Evolutionary conservation across 2,113 vertebrate genomes (phyloP).

Genomic region (Pogonocichla stellata): DNA sequence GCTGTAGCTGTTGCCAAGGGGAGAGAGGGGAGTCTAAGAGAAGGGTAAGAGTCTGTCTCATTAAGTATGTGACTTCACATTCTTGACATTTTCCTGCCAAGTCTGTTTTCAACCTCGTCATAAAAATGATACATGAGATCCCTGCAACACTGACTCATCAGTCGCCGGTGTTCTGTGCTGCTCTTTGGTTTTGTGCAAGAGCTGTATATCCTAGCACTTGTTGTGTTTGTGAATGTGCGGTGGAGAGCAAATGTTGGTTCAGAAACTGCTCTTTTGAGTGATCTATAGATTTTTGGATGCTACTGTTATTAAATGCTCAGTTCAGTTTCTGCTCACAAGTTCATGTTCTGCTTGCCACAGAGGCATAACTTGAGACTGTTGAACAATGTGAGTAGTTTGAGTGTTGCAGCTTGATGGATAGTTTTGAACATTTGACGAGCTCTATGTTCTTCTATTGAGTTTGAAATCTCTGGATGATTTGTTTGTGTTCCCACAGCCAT

Average conservation of each 20-base stretch:
- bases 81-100: neutral
- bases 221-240: neutral
- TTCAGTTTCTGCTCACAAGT: neutral
- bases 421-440: neutral
- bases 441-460: neutral
- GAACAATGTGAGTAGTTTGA: neutral
- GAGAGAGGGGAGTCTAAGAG: neutral
- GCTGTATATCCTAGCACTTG: neutral
- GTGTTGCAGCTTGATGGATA: neutral
- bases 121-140: neutral
- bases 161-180: fast-evolving
- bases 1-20: neutral
- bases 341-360: neutral
- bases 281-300: neutral
- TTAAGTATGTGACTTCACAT: neutral
- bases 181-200: neutral
- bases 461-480: neutral
- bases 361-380: neutral
- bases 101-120: neutral
- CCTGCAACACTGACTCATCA: neutral
- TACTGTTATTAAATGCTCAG: neutral
- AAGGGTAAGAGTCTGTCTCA: neutral
- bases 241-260: neutral
- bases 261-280: neutral
- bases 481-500: neutral